Percentiles rank a stretch among this genome's conserved stretches.
Conservation (phyloP, 2,888 invertebrate species). For the Rutpela maculata region DNA sequence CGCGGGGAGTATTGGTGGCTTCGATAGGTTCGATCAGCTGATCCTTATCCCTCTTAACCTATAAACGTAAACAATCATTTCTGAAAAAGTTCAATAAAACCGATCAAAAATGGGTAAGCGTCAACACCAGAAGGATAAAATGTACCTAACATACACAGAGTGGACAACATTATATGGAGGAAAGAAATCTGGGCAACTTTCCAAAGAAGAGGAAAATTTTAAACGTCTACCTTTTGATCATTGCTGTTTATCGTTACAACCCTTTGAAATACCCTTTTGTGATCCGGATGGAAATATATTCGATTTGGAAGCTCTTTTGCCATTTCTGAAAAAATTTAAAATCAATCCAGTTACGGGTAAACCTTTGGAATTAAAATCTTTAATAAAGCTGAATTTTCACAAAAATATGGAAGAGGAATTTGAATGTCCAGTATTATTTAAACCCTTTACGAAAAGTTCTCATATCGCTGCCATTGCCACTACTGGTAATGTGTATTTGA, state of each 20-base stretch:
- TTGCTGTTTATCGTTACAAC: slow-evolving; percentile 93
- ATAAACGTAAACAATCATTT: background rate
- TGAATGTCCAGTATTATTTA: slow-evolving; percentile 96
- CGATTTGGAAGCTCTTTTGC: slow-evolving; percentile 90
- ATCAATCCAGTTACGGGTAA: slow-evolving; percentile 96
- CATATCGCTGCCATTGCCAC: slow-evolving; percentile 92
- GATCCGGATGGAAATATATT: slow-evolving; percentile 94
- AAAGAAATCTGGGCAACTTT: slow-evolving; percentile 81
- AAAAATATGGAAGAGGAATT: slow-evolving; percentile 89
- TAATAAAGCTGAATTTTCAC: slow-evolving; percentile 91
- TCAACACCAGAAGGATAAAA: slow-evolving; percentile 96
- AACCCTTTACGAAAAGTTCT: slow-evolving; percentile 93
- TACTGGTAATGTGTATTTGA: slow-evolving; percentile 96
- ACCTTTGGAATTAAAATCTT: slow-evolving; percentile 86
- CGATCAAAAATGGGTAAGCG: slow-evolving; percentile 88
- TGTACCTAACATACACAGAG: slow-evolving; percentile 92
- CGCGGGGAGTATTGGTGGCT: no score
- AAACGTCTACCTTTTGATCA: slow-evolving; percentile 94
- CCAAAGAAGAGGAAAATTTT: slow-evolving; percentile 87
- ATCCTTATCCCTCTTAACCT: slow-evolving; percentile 5
- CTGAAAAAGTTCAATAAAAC: slow-evolving; percentile 20
- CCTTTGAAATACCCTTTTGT: slow-evolving; percentile 94
- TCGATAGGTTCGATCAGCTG: no score
- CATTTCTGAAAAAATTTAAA: slow-evolving; percentile 93
- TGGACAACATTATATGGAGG: slow-evolving; percentile 95